These are phyloP conservation scores for Epicauta chinensis DNA, from an alignment of 1,140 invertebrate genomes.

Conservation along the genomic window DNA sequence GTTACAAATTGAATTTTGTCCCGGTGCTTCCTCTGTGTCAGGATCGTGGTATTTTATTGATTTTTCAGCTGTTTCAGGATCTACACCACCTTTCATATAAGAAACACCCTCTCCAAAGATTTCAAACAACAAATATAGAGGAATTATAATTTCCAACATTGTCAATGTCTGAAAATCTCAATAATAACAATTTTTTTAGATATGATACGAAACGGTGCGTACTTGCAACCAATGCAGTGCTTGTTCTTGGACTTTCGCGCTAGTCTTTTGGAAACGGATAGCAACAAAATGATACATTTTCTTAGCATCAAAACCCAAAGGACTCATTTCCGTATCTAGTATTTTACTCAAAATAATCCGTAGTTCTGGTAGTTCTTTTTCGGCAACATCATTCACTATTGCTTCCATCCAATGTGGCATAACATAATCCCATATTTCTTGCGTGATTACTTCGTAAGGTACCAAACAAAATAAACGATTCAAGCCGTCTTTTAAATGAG, in stretches of 20 bases:
- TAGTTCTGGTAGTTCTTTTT: constrained; percentile 85
- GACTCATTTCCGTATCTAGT: constrained; percentile 92
- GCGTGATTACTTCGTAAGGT: constrained; percentile 94
- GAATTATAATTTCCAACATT: constrained; percentile 82
- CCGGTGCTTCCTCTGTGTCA: constrained; percentile 35
- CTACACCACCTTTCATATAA: constrained; percentile 53
- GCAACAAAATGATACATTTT: constrained; percentile 95
- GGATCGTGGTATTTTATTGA: constrained; percentile 42
- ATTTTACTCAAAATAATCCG: constrained; percentile 95
- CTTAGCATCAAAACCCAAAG: constrained; percentile 86
- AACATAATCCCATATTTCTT: constrained; percentile 94
- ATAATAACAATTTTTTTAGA: not conserved
- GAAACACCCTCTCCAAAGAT: constrained; percentile 82
- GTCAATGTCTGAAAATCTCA: constrained; percentile 60
- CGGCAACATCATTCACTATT: constrained; percentile 89
- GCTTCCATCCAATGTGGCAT: constrained; percentile 99
- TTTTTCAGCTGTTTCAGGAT: constrained; percentile 46
- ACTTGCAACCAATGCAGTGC: constrained; percentile 94
- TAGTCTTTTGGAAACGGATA: constrained; percentile 76
- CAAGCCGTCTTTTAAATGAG: constrained; percentile 92
- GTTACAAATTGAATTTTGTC: constrained; percentile 52
- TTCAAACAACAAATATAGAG: constrained; percentile 74
- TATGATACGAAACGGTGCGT: constrained; percentile 12
- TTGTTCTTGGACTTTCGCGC: constrained; percentile 84
- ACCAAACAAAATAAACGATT: constrained; percentile 91